Evolutionary conservation across 1,140 invertebrate species (phyloP), one percentile per base, ranked within the genome.

Genomic region (Asbolus verrucosus): DNA sequence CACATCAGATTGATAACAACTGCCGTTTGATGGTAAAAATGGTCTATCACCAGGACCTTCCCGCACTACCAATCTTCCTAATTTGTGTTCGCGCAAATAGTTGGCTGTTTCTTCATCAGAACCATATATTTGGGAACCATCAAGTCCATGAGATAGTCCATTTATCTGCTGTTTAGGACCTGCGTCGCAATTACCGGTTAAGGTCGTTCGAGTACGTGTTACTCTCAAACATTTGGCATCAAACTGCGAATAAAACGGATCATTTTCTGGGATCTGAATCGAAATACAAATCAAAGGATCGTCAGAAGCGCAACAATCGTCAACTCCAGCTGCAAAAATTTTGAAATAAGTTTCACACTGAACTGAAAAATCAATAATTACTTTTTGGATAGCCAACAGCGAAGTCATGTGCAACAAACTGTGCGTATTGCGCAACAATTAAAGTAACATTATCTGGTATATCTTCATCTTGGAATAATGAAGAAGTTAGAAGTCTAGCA

Each of bases 91-190:
- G 1, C 92, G 82, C 8, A 93, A 81, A 33, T 13, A 11, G 3
- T 83, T 81, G 6, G 81, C 79, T 5, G 88, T 87, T 70, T 88
- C 84, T 15, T 84, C 72, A 4, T 86, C 82, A 14, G 81, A 88
- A 13, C 93, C 94, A 75, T 96, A 95, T 11, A 94, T 87, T 30
- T 90, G 79, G 0, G 93, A 95, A 6, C 91, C 84, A 78, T 96
- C 94, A 82, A 95, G 82, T 74, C 85, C 94, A 0, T 91, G 86
- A 3, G 92, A 94, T 0, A 94, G 88, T n/a, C 85, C 85, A 9
- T 62, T 43, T 5, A 69, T 38, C 36, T 63, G 61, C n/a, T 39
- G 14, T 63, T 41, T 38, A 0, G 39, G 33, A 1, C 33, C 61
- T 2, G 61, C 33, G 6, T 54, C n/a, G 13, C 46, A 54, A 27